Conservation (phyloP, 2,888 invertebrate genomes). For the Nineta flava region DNA sequence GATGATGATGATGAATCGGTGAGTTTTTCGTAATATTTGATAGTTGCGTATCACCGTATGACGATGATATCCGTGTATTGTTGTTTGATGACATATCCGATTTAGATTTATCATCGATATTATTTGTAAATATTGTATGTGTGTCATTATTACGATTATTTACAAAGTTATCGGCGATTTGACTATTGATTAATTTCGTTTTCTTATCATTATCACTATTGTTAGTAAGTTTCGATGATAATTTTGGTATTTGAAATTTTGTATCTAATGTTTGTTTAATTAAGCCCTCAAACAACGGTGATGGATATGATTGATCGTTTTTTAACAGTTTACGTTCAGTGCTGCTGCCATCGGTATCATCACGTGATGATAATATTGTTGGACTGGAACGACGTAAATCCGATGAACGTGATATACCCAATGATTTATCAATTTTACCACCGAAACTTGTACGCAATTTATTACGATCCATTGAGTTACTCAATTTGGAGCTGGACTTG, state of each 20-base stretch:
- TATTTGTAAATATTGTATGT: constrained; percentile 15
- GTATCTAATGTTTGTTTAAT: constrained; percentile 64
- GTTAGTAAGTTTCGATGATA: constrained; percentile 37
- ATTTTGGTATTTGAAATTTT: constrained; percentile 77
- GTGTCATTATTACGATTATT: neutral
- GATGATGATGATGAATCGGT: no score
- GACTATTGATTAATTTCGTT: constrained; percentile 25
- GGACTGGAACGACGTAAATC: constrained; percentile 51
- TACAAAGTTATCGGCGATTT: constrained; percentile 1
- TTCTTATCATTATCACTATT: constrained; percentile 19
- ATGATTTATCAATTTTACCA: constrained; percentile 44
- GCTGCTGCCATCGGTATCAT: constrained; percentile 43
- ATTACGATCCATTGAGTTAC: constrained; percentile 45
- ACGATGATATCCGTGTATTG: constrained; percentile 14
- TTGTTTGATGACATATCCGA: no score
- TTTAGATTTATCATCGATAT: constrained; percentile 17
- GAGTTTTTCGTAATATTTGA: no score
- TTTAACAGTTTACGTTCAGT: constrained; percentile 41
- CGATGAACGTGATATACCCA: constrained; percentile 40
- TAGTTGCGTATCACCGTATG: no score
- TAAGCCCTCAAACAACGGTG: constrained; percentile 51
- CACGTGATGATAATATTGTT: constrained; percentile 32
- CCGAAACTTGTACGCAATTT: constrained; percentile 41
- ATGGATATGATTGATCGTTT: constrained; percentile 40
- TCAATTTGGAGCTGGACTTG: constrained; percentile 29